A percentile compares a stretch with the other conserved stretches of the same genome.
phyloP scores from a whole-genome alignment of 2,113 vertebrate species.

The Bubo bubo region DNA sequence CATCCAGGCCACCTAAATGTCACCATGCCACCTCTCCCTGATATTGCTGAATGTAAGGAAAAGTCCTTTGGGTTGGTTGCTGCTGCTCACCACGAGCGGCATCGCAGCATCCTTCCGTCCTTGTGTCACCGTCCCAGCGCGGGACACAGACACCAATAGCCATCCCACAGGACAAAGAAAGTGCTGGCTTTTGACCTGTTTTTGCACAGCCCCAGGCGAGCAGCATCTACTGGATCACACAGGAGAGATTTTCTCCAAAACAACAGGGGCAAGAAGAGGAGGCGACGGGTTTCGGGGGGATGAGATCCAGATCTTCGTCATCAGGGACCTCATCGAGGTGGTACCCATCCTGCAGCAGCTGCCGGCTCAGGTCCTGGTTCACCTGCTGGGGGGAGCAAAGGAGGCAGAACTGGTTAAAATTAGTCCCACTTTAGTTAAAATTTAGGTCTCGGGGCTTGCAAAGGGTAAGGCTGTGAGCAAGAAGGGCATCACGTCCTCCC shows the following conservation, averaged over 20 bases:
- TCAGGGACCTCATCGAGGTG: constrained; percentile 95
- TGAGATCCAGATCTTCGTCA: constrained; percentile 95
- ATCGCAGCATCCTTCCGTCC: neutral
- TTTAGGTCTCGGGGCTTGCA: neutral
- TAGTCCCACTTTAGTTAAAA: neutral
- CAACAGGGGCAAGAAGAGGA: constrained; percentile 85
- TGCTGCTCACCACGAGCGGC: neutral
- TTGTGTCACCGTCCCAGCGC: accelerated
- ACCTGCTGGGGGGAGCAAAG: constrained; percentile 76
- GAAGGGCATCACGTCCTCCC: neutral
- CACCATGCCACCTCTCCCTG: neutral
- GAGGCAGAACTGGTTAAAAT: neutral
- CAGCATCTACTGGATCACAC: constrained; percentile 82
- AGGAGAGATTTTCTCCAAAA: constrained; percentile 79
- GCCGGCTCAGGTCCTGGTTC: constrained; percentile 90
- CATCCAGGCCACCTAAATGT: neutral
- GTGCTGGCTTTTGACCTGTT: neutral
- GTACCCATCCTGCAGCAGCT: constrained; percentile 94
- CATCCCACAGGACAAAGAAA: neutral
- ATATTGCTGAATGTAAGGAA: neutral
- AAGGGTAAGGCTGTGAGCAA: neutral
- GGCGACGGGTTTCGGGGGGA: constrained; percentile 89
- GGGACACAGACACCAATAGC: neutral
- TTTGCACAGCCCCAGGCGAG: neutral
- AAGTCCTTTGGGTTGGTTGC: neutral